These are phyloP conservation scores for Suricata suricatta DNA, from an alignment of 2,113 vertebrate species.

Conservation along the genomic window DNA sequence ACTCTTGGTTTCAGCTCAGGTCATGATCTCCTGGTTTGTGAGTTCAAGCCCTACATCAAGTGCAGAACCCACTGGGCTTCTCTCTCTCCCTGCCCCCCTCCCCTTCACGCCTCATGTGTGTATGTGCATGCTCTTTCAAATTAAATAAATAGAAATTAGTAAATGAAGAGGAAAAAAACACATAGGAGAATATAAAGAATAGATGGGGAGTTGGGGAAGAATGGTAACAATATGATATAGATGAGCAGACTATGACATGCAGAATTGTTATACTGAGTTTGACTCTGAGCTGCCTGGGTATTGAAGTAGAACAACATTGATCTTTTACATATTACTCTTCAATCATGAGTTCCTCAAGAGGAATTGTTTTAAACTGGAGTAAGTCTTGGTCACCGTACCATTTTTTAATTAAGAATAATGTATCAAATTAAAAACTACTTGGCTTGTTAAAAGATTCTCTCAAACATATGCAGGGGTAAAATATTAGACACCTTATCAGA, in stretches of 20 bases:
- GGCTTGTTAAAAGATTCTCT: neutral
- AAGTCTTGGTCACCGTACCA: neutral
- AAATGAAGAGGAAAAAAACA: neutral
- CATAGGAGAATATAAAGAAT: neutral
- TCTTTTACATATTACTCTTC: neutral
- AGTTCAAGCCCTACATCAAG: too few relatives aligned
- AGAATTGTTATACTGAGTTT: neutral
- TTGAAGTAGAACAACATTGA: neutral
- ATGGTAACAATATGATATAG: neutral
- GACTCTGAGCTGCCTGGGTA: neutral
- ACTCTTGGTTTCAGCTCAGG: too few relatives aligned
- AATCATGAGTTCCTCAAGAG: neutral
- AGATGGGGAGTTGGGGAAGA: neutral
- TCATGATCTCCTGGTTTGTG: too few relatives aligned
- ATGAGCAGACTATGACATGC: neutral
- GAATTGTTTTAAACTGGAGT: neutral
- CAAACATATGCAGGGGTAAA: neutral
- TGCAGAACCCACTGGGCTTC: too few relatives aligned
- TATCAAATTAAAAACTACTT: neutral
- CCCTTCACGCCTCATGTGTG: too few relatives aligned
- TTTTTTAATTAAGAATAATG: neutral
- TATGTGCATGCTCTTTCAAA: too few relatives aligned
- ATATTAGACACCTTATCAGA: neutral
- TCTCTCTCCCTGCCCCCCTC: fast-evolving
- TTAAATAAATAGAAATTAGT: too few relatives aligned